These are phyloP conservation scores for Lepidostoma basale DNA, from an alignment of 1,140 invertebrate species.

Conservation along the genomic window DNA sequence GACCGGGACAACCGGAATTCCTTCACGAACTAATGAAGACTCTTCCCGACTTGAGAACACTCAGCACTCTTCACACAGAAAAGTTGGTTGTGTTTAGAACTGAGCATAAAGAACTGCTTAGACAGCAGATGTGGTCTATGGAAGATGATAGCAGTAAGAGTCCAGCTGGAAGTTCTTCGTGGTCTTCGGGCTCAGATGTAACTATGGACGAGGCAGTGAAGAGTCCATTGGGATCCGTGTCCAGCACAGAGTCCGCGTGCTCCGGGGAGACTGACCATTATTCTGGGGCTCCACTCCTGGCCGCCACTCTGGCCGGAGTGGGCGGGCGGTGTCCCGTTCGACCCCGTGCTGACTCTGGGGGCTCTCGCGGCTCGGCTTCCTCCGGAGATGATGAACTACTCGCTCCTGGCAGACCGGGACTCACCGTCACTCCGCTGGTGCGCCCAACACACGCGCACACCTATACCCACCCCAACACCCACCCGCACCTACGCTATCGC, in stretches of 20 bases:
- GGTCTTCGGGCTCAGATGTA: conserved; percentile 73
- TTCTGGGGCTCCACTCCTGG: conserved; percentile 75
- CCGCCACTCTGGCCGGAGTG: conserved; percentile 73
- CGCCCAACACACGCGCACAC: conserved; percentile 58
- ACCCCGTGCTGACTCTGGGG: conserved; percentile 76
- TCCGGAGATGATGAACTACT: conserved; percentile 74
- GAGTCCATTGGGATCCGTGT: conserved; percentile 83
- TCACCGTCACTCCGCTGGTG: conserved; percentile 69
- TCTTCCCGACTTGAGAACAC: conserved; percentile 90
- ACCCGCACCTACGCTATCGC: conserved; percentile 67
- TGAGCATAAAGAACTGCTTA: conserved; percentile 80
- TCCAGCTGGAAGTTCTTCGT: conserved; percentile 64
- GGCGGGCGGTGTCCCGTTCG: conserved; percentile 66
- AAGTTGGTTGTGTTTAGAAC: conserved; percentile 93
- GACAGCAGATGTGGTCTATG: conserved; percentile 71
- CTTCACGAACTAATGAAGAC: conserved; percentile 89
- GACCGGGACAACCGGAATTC: conserved; percentile 79
- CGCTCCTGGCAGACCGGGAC: conserved; percentile 69
- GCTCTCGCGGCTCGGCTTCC: conserved; percentile 62
- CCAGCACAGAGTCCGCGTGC: conserved; percentile 80
- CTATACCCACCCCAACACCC: conserved; percentile 56
- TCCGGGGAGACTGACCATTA: conserved; percentile 66
- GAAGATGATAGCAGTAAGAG: conserved; percentile 68
- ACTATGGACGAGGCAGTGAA: conserved; percentile 79
- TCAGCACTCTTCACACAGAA: conserved; percentile 95